Percentiles rank a stretch among this genome's conserved stretches.
Evolutionary conservation across 2,888 invertebrate genomes (phyloP).

Genomic region (Bembecia ichneumoniformis): DNA sequence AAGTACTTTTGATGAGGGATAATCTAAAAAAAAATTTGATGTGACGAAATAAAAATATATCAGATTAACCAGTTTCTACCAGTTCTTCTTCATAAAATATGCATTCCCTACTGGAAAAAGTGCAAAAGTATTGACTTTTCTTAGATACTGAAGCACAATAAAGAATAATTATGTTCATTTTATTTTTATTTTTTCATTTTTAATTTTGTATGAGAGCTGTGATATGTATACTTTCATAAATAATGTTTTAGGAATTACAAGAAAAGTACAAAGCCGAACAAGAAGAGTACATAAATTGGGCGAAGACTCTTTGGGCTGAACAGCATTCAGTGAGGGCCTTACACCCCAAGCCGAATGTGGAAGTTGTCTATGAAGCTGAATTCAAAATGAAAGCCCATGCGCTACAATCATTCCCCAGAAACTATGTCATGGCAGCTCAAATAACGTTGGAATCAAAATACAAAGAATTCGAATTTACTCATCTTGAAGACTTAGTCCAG

Average conservation of each 20-base stretch:
- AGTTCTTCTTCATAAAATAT: no score
- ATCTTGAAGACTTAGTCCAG: slow-evolving; percentile 24
- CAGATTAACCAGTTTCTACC: no score
- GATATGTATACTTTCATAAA: background rate
- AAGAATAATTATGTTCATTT: no score
- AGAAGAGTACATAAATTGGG: slow-evolving; percentile 49
- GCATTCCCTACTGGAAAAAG: no score
- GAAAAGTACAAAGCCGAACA: slow-evolving; percentile 42
- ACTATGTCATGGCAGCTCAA: slow-evolving; percentile 41
- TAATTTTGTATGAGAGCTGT: no score
- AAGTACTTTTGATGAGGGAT: no score
- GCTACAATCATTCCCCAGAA: slow-evolving; percentile 32
- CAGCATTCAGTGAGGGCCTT: slow-evolving; percentile 41
- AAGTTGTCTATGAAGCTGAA: slow-evolving; percentile 44
- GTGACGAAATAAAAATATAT: no score
- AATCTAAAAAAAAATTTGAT: no score
- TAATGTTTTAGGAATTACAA: slow-evolving; percentile 30
- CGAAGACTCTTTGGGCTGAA: slow-evolving; percentile 36
- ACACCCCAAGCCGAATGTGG: slow-evolving; percentile 39
- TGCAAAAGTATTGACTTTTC: no score
- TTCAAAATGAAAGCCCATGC: slow-evolving; percentile 30
- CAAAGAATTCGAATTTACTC: slow-evolving; percentile 23
- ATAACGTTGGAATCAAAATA: slow-evolving; percentile 29
- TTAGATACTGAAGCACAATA: no score
- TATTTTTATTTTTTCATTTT: no score